These are phyloP conservation scores for Xylota sylvarum DNA, from an alignment of 2,888 invertebrate species.

Conservation along the genomic window DNA sequence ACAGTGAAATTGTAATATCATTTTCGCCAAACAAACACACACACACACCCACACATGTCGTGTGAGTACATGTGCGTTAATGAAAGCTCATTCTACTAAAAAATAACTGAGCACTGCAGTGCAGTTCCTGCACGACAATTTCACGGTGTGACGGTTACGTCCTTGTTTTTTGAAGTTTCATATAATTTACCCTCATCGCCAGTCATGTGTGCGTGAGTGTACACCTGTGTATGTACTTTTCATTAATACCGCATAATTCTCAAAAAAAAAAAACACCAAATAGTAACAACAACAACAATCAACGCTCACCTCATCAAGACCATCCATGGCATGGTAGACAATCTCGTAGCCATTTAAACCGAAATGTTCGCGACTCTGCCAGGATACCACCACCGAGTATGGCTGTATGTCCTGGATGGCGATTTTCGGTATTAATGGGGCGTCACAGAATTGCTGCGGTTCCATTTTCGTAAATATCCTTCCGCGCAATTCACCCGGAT, in stretches of 20 bases:
- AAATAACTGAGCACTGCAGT: conserved; percentile 64
- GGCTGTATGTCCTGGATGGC: conserved; percentile 95
- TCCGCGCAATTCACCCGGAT: conserved; percentile 92
- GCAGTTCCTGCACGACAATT: conserved; percentile 70
- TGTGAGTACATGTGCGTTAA: conserved; percentile 44
- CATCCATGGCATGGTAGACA: conserved; percentile 91
- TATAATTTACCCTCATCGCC: conserved; percentile 16
- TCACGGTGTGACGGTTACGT: conserved; percentile 71
- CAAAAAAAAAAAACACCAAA: conserved; percentile 16
- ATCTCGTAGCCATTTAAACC: conserved; percentile 94
- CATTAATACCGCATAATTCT: conserved; percentile 56
- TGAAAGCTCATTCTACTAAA: conserved; percentile 48
- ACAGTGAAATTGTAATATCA: conserved; percentile 73
- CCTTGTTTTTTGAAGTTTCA: conserved; percentile 68
- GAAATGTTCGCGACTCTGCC: conserved; percentile 95
- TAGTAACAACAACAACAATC: conserved; percentile 18
- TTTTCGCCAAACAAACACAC: conserved; percentile 23
- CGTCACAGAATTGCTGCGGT: conserved; percentile 93
- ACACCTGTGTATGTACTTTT: conserved; percentile 56
- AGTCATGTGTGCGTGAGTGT: neutral
- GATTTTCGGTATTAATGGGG: conserved; percentile 92
- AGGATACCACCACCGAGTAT: conserved; percentile 93
- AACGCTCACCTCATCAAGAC: conserved; percentile 86
- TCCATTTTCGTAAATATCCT: conserved; percentile 90
- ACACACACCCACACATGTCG: neutral